phyloP scores from a whole-genome alignment of 2,113 vertebrate genomes.

The Macaca mulatta region DNA sequence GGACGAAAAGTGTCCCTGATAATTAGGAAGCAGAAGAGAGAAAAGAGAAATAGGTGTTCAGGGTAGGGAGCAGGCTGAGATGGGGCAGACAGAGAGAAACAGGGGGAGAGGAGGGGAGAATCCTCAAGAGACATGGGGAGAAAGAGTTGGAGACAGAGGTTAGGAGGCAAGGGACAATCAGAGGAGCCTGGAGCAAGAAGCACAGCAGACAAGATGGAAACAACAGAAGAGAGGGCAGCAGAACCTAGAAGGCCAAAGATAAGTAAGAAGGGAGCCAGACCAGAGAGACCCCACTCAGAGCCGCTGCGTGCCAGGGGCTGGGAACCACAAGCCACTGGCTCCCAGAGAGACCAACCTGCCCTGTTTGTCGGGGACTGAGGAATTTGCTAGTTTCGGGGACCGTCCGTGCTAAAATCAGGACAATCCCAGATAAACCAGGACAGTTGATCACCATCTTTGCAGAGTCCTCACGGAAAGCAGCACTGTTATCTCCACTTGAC shows the following conservation, averaged over 20 bases:
- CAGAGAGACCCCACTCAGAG: rapidly evolving
- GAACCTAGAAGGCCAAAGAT: background rate
- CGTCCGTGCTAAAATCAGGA: background rate
- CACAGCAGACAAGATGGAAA: rapidly evolving
- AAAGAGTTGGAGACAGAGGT: background rate
- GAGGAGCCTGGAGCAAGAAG: background rate
- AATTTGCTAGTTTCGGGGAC: background rate
- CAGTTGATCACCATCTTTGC: background rate
- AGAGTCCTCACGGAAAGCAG: rapidly evolving
- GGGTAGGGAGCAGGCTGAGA: background rate
- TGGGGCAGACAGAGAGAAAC: background rate
- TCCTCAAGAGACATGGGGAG: rapidly evolving
- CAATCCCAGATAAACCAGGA: background rate
- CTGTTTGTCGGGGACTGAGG: rapidly evolving
- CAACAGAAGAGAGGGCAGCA: background rate
- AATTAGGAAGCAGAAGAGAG: background rate
- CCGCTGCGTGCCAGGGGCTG: rapidly evolving
- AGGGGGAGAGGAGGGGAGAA: background rate
- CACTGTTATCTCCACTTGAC: background rate
- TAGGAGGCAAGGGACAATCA: rapidly evolving
- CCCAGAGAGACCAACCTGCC: rapidly evolving
- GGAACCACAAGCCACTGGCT: rapidly evolving
- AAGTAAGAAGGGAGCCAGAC: background rate
- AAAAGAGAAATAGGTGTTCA: background rate
- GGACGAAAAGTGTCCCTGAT: background rate